Conservation (phyloP, 2,113 vertebrate species). For the Campylomormyrus tamandua region DNA sequence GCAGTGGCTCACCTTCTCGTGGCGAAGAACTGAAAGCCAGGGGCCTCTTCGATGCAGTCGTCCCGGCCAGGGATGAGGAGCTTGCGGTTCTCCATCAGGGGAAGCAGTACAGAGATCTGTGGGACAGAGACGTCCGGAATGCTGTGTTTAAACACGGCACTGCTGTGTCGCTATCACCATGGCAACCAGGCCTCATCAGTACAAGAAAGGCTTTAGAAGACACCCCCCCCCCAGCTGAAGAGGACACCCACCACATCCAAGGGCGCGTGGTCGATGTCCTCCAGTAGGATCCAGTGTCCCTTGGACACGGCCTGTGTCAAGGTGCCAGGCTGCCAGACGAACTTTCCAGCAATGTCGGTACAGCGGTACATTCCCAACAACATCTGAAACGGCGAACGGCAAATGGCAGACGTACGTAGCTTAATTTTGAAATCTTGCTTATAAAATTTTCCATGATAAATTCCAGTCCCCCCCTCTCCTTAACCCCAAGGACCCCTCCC, state of each 20-base stretch:
- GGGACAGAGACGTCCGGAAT: slow-evolving; percentile 11
- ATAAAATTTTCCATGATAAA: background rate
- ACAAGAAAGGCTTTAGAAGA: background rate
- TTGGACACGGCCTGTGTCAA: slow-evolving; percentile 84
- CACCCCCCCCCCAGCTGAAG: background rate
- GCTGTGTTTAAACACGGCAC: background rate
- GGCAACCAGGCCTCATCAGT: background rate
- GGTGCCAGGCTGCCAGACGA: slow-evolving; percentile 89
- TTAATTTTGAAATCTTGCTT: background rate
- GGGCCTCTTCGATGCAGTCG: slow-evolving; percentile 80
- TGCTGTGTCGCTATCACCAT: background rate
- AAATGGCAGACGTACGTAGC: background rate
- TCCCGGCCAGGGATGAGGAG: slow-evolving; percentile 84
- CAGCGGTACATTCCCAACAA: slow-evolving; percentile 94
- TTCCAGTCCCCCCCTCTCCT: background rate
- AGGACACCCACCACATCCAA: slow-evolving; percentile 79
- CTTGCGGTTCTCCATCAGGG: slow-evolving; percentile 86
- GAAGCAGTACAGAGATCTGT: slow-evolving; percentile 87
- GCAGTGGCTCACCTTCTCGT: slow-evolving; percentile 73
- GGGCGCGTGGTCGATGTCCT: slow-evolving; percentile 94
- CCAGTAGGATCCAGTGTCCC: slow-evolving; percentile 88
- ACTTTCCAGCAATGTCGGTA: slow-evolving; percentile 90
- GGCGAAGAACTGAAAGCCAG: slow-evolving; percentile 94
- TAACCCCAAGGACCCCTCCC: background rate
- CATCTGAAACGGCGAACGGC: slow-evolving; percentile 54